Conservation (phyloP, 2,888 invertebrate genomes). For the Tipula unca region DNA sequence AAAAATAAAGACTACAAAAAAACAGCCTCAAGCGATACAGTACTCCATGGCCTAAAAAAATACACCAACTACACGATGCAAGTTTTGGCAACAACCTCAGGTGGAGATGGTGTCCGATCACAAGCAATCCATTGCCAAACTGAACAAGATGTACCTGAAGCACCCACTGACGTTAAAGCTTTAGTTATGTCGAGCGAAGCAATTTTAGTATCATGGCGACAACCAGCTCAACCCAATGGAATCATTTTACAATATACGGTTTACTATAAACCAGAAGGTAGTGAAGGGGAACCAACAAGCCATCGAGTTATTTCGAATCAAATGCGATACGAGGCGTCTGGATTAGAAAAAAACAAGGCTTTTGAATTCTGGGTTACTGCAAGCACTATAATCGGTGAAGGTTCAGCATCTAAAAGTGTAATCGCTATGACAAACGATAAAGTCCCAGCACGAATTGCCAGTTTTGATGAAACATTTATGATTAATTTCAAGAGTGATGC, state of each 20-base stretch:
- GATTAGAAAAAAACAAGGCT: constrained; percentile 68
- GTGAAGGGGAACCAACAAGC: constrained; percentile 56
- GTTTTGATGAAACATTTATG: constrained; percentile 88
- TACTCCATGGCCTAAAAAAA: constrained; percentile 86
- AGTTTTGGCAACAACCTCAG: constrained; percentile 88
- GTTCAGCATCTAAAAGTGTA: constrained; percentile 80
- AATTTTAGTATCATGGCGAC: constrained; percentile 89
- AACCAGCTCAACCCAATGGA: constrained; percentile 87
- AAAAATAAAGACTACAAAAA: constrained; percentile 86
- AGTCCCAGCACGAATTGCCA: constrained; percentile 89
- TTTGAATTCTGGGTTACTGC: constrained; percentile 95
- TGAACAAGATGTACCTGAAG: constrained; percentile 92
- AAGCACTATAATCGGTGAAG: constrained; percentile 89
- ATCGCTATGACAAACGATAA: constrained; percentile 67
- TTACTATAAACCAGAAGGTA: constrained; percentile 69
- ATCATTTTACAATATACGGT: constrained; percentile 89
- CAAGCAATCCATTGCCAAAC: constrained; percentile 80
- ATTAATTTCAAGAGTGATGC: constrained; percentile 89
- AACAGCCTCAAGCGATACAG: constrained; percentile 85
- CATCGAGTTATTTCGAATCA: constrained; percentile 75
- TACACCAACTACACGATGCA: constrained; percentile 97
- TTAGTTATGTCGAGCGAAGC: constrained; percentile 85
- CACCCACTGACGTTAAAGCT: constrained; percentile 88
- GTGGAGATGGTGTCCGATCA: constrained; percentile 83
- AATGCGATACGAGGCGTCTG: constrained; percentile 79